Evolutionary conservation across 2,888 invertebrate species (phyloP), one percentile per base, ranked within the genome.

Genomic region (Polydrusus cervinus): DNA sequence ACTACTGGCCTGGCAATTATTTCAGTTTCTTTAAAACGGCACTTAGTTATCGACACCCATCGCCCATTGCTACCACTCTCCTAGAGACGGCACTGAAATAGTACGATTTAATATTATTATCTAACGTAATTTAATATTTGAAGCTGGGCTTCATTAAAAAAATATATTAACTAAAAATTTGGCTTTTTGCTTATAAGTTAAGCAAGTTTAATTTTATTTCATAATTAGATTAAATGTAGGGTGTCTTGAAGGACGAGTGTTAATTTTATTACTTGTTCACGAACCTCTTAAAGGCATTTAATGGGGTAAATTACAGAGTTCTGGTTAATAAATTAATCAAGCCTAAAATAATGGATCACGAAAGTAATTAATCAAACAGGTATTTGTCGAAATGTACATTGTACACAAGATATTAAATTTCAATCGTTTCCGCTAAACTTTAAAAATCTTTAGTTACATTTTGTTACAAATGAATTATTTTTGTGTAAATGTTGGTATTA

Each of bases 211-310:
- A 53, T 53, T 53, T 53, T 53, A 30, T 53, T 53, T 25, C 6
- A 30, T 53, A 53, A 53, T 53, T 7, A n/a, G 8, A 53, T 53
- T 25, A 18, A 51, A 13, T 30, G n/a, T 25, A n/a, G 53, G 53
- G 20, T 53, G 53, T 11, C 53, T 30, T 53, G 53, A 30, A 53
- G 30, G 53, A 30, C 53, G 7, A 53, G 25, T 53, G 53, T 25
- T 53, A 53, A 53, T 53, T 53, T 53, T 53, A 53, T 53, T 53
- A 53, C 25, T 25, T 53, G 25, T 53, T 53, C 53, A n/a, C 53
- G 53, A 53, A 53, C 53, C 53, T 53, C 53, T 53, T 53, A n/a
- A 53, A 53, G 30, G 13, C n/a, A 53, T 53, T 53, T 53, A 53
- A 53, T 53, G 30, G 53, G 53, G 30, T 11, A 53, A 53, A 53